A percentile compares a stretch with the other conserved stretches of the same genome.
Evolutionary conservation across 2,797 vertebrate genomes (phyloP).

Genomic region (Sciurus vulgaris): DNA sequence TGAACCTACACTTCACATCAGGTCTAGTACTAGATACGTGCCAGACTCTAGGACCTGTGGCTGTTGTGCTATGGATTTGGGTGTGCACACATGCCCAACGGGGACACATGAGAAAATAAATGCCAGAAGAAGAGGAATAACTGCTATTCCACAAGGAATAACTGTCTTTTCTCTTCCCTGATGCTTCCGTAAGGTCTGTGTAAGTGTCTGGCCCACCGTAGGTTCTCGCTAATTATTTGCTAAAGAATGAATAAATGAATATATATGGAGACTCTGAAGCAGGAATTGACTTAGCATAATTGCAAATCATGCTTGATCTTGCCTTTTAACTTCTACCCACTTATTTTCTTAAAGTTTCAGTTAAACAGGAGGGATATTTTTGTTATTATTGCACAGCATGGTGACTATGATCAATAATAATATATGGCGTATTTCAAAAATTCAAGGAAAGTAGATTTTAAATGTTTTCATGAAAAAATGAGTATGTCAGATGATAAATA

Average conservation of each 20-base stretch:
- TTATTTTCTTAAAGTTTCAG: neutral
- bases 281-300: neutral
- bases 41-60: neutral
- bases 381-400: neutral
- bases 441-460: neutral
- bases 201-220: neutral
- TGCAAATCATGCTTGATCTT: neutral
- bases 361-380: neutral
- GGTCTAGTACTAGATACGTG: neutral
- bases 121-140: neutral
- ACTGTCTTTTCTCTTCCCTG: neutral
- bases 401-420: neutral
- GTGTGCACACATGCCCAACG: neutral
- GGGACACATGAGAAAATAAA: rapidly evolving
- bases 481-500: neutral
- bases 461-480: neutral
- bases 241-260: neutral
- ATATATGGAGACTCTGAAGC: neutral
- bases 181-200: neutral
- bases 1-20: neutral
- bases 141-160: neutral
- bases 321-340: neutral
- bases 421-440: neutral
- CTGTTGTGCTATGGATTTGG: too few relatives aligned
- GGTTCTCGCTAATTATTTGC: neutral